Conservation (phyloP, 2,888 invertebrate genomes). For the Rotaria macrura region DNA sequence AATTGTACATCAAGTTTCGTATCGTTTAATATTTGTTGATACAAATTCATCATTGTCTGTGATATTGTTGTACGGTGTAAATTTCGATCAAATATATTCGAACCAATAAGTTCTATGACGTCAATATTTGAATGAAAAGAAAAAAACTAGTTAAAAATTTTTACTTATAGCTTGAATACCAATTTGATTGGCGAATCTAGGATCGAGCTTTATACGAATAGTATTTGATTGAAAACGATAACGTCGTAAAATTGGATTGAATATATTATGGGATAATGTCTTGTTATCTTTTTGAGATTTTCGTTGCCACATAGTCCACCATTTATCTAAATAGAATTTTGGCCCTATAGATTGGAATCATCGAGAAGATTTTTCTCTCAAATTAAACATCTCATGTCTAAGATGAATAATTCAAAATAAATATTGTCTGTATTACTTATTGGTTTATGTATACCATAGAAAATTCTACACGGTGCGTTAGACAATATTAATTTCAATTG, state of each 20-base stretch:
- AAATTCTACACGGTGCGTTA: too few relatives aligned
- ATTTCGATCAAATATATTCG: not conserved
- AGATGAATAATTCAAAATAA: too few relatives aligned
- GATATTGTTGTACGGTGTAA: not conserved
- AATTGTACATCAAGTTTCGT: constrained; percentile 20
- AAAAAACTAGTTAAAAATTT: too few relatives aligned
- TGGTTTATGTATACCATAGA: too few relatives aligned
- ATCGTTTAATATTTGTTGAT: not conserved
- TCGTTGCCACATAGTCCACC: not conserved
- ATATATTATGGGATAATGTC: not conserved
- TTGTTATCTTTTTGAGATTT: not conserved
- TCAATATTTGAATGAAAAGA: too few relatives aligned
- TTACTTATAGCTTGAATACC: not conserved
- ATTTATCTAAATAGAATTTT: not conserved
- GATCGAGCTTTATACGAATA: not conserved
- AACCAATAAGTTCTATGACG: not conserved
- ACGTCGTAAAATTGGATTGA: not conserved
- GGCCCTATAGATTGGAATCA: too few relatives aligned
- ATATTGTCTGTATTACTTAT: too few relatives aligned
- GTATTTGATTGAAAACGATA: not conserved
- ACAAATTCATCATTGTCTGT: not conserved
- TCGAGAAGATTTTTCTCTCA: too few relatives aligned
- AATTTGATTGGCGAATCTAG: not conserved
- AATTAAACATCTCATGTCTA: too few relatives aligned
- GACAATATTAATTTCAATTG: too few relatives aligned